Evolutionary conservation across 2,797 vertebrate species (phyloP), one percentile per base, ranked within the genome.

Genomic region (Phalanger gymnotis): DNA sequence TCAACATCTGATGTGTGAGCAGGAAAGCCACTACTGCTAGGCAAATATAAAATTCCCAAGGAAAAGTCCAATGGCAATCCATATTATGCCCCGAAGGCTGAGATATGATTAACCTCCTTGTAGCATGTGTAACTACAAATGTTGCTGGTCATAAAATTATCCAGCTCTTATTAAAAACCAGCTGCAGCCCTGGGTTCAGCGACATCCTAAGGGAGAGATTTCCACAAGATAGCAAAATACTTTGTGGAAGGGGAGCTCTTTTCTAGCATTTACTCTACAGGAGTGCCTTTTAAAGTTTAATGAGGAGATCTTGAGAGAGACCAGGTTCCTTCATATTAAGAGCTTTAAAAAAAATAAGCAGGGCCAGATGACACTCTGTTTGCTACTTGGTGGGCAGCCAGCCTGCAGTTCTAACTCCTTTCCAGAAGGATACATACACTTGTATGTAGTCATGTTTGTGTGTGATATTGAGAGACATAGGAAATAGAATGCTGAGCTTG

Each of bases 141-240:
- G 97, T 98, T 98, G 97, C 97, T 97, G 97, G 97, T 97, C 98
- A 97, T 98, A 98, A 98, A 98, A 98, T 98, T 98, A 98, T 96
- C 97, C 97, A 96, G 97, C 95, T 96, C 98, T 98, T 98, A 98
- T 98, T 98, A 97, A 98, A 98, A 97, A 97, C 96, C 98, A 98
- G 98, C 98, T 98, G 97, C 96, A 97, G 96, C 96, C 95, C 96
- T 94, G 96, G 98, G 97, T 97, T 97, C 97, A 53, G 89, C 89
- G 95, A 96, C 96, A 96, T 98, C 97, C 97, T 97, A 47, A 95
- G 97, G 98, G 97, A 97, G 96, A 98, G 97, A 97, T 97, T 98
- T 97, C 97, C 96, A 96, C 97, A 97, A 97, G 98, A 98, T 95
- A 98, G 95, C 31, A 58, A 96, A 92, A 97, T 96, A 95, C 93